phyloP scores from a whole-genome alignment of 2,113 vertebrate species.

The Columbina picui region DNA sequence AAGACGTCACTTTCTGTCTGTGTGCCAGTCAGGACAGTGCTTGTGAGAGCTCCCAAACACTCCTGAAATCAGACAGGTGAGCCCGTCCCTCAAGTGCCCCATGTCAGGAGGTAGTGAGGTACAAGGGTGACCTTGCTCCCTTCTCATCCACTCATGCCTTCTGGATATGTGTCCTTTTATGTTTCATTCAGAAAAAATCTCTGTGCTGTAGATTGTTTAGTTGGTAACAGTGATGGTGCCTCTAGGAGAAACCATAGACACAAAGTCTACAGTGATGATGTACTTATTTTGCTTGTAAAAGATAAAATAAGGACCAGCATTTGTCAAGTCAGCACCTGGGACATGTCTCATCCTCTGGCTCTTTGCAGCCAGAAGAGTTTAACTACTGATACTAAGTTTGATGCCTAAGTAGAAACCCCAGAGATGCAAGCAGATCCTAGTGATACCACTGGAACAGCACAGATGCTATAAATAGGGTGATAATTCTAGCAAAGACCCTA shows the following conservation, averaged over 20 bases:
- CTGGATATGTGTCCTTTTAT: background rate
- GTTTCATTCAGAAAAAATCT: background rate
- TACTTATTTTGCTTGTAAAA: background rate
- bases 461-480: background rate
- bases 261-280: background rate
- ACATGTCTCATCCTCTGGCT: background rate
- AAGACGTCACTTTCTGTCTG: fast-evolving
- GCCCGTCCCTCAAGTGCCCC: background rate
- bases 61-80: background rate
- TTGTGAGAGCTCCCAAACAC: background rate
- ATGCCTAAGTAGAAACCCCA: background rate
- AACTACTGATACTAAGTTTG: background rate
- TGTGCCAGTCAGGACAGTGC: background rate
- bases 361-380: background rate
- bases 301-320: background rate
- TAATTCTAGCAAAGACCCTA: background rate
- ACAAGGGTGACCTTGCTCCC: background rate
- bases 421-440: background rate
- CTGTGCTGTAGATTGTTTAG: background rate
- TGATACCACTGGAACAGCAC: background rate
- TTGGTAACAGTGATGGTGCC: background rate
- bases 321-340: background rate
- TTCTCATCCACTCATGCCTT: background rate
- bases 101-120: background rate
- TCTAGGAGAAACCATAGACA: background rate